Evolutionary conservation across 2,888 invertebrate species (phyloP), one percentile per base, ranked within the genome.

Genomic region (Penaeus monodon): DNA sequence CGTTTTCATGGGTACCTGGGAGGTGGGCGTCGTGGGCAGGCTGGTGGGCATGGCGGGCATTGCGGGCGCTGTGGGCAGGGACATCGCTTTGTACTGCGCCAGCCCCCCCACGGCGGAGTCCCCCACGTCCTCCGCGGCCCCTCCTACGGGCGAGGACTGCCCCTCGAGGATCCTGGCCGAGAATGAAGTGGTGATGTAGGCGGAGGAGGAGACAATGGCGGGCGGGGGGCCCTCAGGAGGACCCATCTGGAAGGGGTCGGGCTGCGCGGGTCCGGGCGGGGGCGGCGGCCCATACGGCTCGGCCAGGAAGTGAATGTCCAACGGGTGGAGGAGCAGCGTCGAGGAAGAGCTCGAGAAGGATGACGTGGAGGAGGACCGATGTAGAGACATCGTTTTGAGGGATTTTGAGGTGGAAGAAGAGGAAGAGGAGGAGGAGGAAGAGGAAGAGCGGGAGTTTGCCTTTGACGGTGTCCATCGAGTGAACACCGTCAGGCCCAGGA

Each of bases 311-410:
- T 76, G 81, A n/a, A 86, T 81, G 33, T 80, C 80, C 12, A 86
- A 77, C 22, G 86, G 86, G 63, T 86, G 86, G 33, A 86, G 86
- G 85, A 92, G 92, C 24, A 88, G 84, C 33, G 88, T 86, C 77
- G 84, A 84, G 86, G 89, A 76, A 66, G 89, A 49, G 88, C 92
- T 93, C 91, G 93, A n/a, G 14, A 27, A 77, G 57, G 38, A 29
- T 12, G 27, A 77, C 57, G 77, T 49, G 57, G 57, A 78, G 29
- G 78, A 33, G 29, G 74, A 73, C 7, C 74, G 82, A 24, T 74
- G 82, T 70, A 82, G 82, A 73, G n/a, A 20, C 73, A 73, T 82
- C 24, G 82, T 63, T 63, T 63, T 82, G 73, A 73, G 74, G 64
- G 82, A 81, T 49, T 44, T 57, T 8, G 68, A 33, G 38, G 27